These are phyloP conservation scores for Arctopsyche grandis DNA, from an alignment of 1,140 invertebrate species.

Conservation along the genomic window DNA sequence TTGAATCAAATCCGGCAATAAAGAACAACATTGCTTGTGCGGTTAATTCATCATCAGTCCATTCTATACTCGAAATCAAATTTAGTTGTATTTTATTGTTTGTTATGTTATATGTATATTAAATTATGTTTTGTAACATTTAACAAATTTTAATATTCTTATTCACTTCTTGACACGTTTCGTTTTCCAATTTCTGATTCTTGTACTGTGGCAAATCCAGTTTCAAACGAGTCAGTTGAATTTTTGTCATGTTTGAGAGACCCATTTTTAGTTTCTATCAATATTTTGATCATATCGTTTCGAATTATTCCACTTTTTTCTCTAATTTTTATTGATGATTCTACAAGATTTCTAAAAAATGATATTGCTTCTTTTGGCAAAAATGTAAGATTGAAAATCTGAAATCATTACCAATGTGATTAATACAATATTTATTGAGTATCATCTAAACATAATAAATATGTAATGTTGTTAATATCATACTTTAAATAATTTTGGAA, in stretches of 20 bases:
- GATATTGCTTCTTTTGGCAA: neutral
- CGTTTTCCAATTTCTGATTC: conserved; percentile 17
- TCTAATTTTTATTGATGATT: conserved; percentile 56
- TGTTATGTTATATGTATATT: neutral
- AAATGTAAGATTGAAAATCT: conserved; percentile 32
- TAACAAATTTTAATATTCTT: too few relatives aligned
- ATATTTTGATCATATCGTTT: conserved; percentile 63
- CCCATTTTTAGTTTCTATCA: conserved; percentile 62
- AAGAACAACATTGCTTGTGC: conserved; percentile 70
- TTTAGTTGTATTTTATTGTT: too few relatives aligned
- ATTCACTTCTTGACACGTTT: neutral
- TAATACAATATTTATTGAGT: neutral
- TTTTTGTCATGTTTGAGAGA: conserved; percentile 52
- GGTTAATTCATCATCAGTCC: conserved; percentile 56
- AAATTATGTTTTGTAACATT: too few relatives aligned
- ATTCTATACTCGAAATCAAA: conserved; percentile 10
- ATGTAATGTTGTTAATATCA: neutral
- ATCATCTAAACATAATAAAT: neutral
- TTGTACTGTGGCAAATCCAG: conserved; percentile 51
- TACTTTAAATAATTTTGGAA: neutral
- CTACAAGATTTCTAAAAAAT: conserved; percentile 55
- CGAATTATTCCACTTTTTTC: conserved; percentile 58
- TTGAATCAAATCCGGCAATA: conserved; percentile 71
- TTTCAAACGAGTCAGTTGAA: conserved; percentile 54
- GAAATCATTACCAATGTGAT: conserved; percentile 16